phyloP scores from a whole-genome alignment of 2,888 invertebrate genomes.

The Gymnoscelis rufifasciata region DNA sequence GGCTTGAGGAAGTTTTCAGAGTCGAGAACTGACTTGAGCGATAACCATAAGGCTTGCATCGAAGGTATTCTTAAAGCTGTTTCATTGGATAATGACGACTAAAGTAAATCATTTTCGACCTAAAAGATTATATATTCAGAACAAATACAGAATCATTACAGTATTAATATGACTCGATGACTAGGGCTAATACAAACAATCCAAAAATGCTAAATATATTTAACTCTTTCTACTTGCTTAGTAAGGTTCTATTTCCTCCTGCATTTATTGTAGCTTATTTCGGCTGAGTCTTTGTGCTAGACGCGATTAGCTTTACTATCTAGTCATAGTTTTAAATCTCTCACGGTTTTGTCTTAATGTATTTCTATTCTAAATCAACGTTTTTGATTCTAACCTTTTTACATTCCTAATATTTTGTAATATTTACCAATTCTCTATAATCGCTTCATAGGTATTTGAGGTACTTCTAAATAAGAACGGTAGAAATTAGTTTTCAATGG shows the following conservation, averaged over 20 bases:
- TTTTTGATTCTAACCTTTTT: slow-evolving; percentile 37
- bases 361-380: slow-evolving; percentile 32
- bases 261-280: slow-evolving; percentile 16
- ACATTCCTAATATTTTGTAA: slow-evolving; percentile 31
- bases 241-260: slow-evolving; percentile 8
- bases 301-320: slow-evolving; percentile 27
- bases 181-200: background rate
- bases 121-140: no score
- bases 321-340: slow-evolving; percentile 35
- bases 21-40: slow-evolving; percentile 51
- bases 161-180: background rate
- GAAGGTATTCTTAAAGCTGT: slow-evolving; percentile 42
- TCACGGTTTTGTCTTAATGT: slow-evolving; percentile 29
- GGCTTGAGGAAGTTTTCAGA: slow-evolving; percentile 54
- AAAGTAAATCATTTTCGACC: slow-evolving; percentile 1
- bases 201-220: background rate
- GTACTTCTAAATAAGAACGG: background rate
- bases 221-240: background rate
- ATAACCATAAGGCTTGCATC: slow-evolving; percentile 47
- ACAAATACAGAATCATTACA: no score
- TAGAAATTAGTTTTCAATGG: no score
- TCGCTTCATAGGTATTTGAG: background rate
- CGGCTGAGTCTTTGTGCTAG: slow-evolving; percentile 23
- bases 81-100: slow-evolving; percentile 35
- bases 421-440: slow-evolving; percentile 17